phyloP scores from a whole-genome alignment of 2,888 invertebrate species.

The Agrotis segetum region DNA sequence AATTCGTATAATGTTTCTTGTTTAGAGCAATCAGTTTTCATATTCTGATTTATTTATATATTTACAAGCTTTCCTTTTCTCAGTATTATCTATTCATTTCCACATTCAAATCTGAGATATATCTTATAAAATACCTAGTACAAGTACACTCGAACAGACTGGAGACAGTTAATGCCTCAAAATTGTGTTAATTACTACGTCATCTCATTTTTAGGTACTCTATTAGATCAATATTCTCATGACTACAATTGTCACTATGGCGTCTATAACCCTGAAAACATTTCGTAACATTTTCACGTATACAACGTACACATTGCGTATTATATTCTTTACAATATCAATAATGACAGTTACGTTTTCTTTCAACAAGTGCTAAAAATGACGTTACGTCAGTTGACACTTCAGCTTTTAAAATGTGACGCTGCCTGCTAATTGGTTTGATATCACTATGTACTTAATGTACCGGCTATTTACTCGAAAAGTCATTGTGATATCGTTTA shows the following conservation, averaged over 20 bases:
- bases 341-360: slow-evolving; percentile 18
- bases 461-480: slow-evolving; percentile 43
- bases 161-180: not conserved
- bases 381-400: slow-evolving; percentile 28
- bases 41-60: no score
- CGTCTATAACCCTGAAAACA: slow-evolving; percentile 17
- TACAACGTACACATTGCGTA: slow-evolving; percentile 24
- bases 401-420: slow-evolving; percentile 46
- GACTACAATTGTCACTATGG: slow-evolving; percentile 16
- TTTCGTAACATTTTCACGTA: slow-evolving; percentile 30
- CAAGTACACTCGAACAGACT: not conserved
- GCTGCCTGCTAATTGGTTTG: slow-evolving; percentile 44
- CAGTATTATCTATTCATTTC: no score
- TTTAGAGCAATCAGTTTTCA: no score
- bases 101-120: no score
- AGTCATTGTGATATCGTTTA: slow-evolving; percentile 55
- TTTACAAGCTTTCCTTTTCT: no score
- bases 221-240: not conserved
- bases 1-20: no score
- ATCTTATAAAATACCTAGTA: no score
- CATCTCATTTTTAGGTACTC: not conserved
- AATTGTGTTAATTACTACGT: slow-evolving; percentile 16
- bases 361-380: slow-evolving; percentile 53
- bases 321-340: slow-evolving; percentile 15
- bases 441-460: slow-evolving; percentile 65